Conservation (phyloP, 2,113 vertebrate genomes). For the Tragelaphus imberbis region DNA sequence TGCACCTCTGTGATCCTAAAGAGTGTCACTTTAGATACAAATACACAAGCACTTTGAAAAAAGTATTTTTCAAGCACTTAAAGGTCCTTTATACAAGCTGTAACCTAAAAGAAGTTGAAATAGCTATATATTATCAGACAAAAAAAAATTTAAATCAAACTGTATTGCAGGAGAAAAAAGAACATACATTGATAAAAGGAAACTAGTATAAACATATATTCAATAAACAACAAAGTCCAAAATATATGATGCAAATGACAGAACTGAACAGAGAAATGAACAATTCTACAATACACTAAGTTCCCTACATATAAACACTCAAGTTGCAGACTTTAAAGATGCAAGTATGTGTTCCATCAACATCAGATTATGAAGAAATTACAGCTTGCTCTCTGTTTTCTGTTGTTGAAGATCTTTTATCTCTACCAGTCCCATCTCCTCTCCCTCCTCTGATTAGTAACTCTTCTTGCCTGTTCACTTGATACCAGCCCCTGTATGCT, state of each 20-base stretch:
- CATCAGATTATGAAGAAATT: background rate
- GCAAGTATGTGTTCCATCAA: background rate
- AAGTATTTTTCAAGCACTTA: background rate
- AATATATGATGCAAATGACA: background rate
- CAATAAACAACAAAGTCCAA: background rate
- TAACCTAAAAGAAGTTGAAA: background rate
- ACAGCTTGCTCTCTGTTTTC: background rate
- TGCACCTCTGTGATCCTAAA: background rate
- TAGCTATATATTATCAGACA: background rate
- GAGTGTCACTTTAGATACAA: background rate
- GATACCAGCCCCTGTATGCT: background rate
- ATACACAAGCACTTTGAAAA: background rate
- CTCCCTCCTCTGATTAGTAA: background rate
- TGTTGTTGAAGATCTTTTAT: background rate
- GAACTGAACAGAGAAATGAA: background rate
- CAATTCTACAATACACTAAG: background rate
- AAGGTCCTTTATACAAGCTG: background rate
- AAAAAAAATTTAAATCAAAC: background rate
- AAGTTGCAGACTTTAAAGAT: background rate
- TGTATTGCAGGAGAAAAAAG: background rate
- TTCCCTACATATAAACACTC: background rate
- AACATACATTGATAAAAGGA: background rate
- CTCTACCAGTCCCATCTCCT: background rate
- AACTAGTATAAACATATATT: background rate
- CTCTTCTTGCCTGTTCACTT: background rate